Evolutionary conservation across 2,113 vertebrate species (phyloP).

Genomic region (Otis tarda): DNA sequence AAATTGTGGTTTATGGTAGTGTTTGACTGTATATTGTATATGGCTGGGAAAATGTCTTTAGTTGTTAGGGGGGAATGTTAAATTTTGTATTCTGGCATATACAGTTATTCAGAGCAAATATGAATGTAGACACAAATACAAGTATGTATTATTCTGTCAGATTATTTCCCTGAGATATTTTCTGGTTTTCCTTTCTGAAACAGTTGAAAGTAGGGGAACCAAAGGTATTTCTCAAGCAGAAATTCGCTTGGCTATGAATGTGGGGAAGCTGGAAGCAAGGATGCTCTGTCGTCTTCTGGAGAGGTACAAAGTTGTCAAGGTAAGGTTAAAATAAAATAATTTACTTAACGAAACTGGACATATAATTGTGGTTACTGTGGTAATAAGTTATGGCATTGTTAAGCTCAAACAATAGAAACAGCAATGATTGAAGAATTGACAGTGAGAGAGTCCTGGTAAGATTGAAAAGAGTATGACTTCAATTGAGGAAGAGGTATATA

Average conservation of each 20-base stretch:
- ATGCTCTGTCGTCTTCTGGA: constrained; percentile 91
- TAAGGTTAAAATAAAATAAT: constrained; percentile 38
- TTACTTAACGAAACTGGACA: neutral
- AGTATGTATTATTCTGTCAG: neutral
- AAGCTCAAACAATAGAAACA: neutral
- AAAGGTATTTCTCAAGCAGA: constrained; percentile 88
- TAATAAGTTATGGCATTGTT: neutral
- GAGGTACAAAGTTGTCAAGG: constrained; percentile 88
- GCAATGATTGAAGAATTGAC: neutral
- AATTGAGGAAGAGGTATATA: neutral
- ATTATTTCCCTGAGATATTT: neutral
- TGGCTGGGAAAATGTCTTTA: neutral
- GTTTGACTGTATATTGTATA: neutral
- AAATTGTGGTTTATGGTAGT: neutral
- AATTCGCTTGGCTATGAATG: constrained; percentile 84
- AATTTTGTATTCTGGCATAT: neutral
- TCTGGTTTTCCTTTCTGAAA: neutral
- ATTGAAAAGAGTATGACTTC: neutral
- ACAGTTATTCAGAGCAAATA: neutral
- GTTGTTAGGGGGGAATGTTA: neutral
- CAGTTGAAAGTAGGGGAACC: constrained; percentile 88
- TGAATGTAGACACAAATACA: neutral
- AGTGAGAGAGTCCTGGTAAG: neutral
- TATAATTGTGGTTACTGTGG: neutral
- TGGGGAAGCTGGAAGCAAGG: constrained; percentile 90